A percentile compares a stretch with the other conserved stretches of the same genome.
phyloP scores from a whole-genome alignment of 2,888 invertebrate species.

The Epistrophe eligans region DNA sequence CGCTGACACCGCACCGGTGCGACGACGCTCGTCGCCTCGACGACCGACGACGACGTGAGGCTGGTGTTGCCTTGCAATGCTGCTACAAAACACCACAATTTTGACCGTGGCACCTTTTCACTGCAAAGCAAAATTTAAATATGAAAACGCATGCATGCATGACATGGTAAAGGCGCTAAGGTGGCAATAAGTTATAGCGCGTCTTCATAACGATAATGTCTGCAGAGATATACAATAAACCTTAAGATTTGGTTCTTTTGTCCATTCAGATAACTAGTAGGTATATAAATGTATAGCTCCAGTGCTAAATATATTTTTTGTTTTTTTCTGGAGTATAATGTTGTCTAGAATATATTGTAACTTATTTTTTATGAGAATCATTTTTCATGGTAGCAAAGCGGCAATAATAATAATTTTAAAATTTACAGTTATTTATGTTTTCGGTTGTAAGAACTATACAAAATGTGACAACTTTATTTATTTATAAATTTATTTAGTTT shows the following conservation, averaged over 20 bases:
- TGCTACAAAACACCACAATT: constrained; percentile 21
- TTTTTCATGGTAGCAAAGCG: constrained; percentile 24
- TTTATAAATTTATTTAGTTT: neutral
- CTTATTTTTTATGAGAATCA: constrained; percentile 44
- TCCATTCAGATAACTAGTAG: constrained; percentile 11
- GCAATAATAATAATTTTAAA: constrained; percentile 52
- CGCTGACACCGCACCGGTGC: neutral
- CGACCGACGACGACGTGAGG: neutral
- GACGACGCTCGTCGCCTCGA: no score
- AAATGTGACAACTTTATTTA: constrained; percentile 19
- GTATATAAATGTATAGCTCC: constrained; percentile 28
- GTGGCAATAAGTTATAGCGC: constrained; percentile 43
- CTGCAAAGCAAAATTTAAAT: constrained; percentile 24
- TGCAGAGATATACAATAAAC: constrained; percentile 31
- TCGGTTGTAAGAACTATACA: constrained; percentile 26
- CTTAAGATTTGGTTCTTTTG: constrained; percentile 48
- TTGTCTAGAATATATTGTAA: constrained; percentile 14
- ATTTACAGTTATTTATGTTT: constrained; percentile 34
- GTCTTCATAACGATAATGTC: constrained; percentile 39
- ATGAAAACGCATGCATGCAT: constrained; percentile 47
- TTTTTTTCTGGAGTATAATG: neutral
- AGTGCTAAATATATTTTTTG: neutral
- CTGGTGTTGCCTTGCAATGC: constrained; percentile 10
- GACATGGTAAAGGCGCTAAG: constrained; percentile 47
- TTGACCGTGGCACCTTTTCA: constrained; percentile 60